Evolutionary conservation across 2,888 invertebrate species (phyloP), one percentile per base, ranked within the genome.

Genomic region (Neoaliturus tenellus): DNA sequence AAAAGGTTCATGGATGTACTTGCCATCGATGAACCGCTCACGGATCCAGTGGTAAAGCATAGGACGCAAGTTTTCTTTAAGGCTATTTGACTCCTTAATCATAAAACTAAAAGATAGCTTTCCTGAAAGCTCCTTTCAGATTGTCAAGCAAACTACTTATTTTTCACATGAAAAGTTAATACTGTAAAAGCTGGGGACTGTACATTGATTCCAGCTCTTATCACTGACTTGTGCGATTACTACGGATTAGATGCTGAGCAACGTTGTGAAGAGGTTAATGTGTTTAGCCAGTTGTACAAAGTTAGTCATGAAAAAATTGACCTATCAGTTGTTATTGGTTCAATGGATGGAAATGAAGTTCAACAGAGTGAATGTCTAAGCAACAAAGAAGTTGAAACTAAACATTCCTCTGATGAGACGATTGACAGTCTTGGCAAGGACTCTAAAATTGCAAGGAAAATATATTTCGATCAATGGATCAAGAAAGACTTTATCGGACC

Each of bases 1-100:
- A 58, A 58, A 81, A 62, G 35, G 51, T 62, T 41, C 23, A 81
- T 81, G 81, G 81, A 81, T 23, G 44, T 31, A 81, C 81, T 81
- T 55, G 81, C 81, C 12, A 20, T 62, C 25, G 62, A 81, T 81
- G 62, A 81, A 69, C 41, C 44, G 23, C 31, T 35, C 20, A 67
- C 69, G 35, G 81, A 81, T 67, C 17, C 81, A 25, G 23, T 28
- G 28, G 41, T 23, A 39, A 81, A 39, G 69, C 17, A 69, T 23
- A 81, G 58, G 28, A 20, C 41, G 44, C 44, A 75, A 75, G 75
- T 75, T 17, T 69, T 67, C 48, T 81, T 81, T 67, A 81, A 69
- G 39, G 25, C n/a, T 81, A 25, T 25, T 44, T 20, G 69, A 67
- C 69, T 58, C 80, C 48, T 17, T 81, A 62, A 58, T 58, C 20